A percentile compares a stretch with the other conserved stretches of the same genome.
Evolutionary conservation across 2,888 invertebrate genomes (phyloP).

Genomic region (Artemia sp.): DNA sequence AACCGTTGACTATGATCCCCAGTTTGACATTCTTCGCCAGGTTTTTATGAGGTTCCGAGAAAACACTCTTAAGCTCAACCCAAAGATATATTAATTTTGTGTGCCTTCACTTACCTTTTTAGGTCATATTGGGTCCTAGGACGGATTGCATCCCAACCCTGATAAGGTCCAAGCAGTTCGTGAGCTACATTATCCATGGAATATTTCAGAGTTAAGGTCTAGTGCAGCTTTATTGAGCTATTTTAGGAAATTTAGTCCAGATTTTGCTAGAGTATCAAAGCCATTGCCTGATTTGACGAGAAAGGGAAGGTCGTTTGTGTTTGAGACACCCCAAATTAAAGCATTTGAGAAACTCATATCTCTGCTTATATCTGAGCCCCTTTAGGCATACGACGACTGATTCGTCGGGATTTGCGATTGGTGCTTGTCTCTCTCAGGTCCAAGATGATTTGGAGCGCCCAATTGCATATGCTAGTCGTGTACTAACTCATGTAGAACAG

Average conservation of each 20-base stretch:
- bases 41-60: not conserved
- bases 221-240: constrained; percentile 10
- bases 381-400: too few relatives aligned
- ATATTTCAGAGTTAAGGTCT: not conserved
- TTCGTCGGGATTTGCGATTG: not conserved
- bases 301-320: too few relatives aligned
- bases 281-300: too few relatives aligned
- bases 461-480: not conserved
- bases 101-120: constrained; percentile 1
- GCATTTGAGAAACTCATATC: too few relatives aligned
- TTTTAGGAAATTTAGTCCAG: too few relatives aligned
- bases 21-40: not conserved
- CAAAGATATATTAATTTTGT: not conserved
- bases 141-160: not conserved
- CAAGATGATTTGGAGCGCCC: too few relatives aligned
- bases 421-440: too few relatives aligned
- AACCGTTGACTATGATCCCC: not conserved
- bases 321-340: too few relatives aligned
- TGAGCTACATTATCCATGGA: not conserved
- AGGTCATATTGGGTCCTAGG: not conserved
- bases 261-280: too few relatives aligned
- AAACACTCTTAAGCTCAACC: not conserved
- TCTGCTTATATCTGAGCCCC: too few relatives aligned
- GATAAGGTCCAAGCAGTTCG: constrained; percentile 6
- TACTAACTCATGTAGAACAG: not conserved